Conservation (phyloP, 1,140 invertebrate species). For the Sminthurides bifidus region DNA sequence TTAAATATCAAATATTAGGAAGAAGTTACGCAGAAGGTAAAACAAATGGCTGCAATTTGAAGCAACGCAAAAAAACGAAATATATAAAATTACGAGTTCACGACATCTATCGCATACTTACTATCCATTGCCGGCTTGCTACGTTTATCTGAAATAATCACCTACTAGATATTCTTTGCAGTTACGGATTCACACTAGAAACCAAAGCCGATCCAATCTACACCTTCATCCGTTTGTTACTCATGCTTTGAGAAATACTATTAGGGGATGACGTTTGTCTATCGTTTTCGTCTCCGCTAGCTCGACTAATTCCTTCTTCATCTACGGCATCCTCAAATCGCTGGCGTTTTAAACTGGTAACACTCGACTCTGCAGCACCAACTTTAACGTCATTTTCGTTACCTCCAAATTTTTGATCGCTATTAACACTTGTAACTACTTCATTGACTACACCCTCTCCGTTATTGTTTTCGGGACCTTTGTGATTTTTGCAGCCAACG, state of each 20-base stretch:
- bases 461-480: neutral
- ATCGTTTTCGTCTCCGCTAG: neutral
- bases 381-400: neutral
- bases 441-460: neutral
- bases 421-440: constrained; percentile 5
- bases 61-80: too few relatives aligned
- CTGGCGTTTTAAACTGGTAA: neutral
- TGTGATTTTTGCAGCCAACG: constrained; percentile 26
- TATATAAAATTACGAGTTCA: too few relatives aligned
- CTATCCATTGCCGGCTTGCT: too few relatives aligned
- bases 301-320: constrained; percentile 6
- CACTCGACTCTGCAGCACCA: neutral
- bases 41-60: too few relatives aligned
- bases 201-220: too few relatives aligned
- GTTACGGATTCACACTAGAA: too few relatives aligned
- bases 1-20: too few relatives aligned
- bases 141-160: too few relatives aligned
- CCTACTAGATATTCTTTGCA: too few relatives aligned
- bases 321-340: constrained; percentile 8
- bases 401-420: neutral
- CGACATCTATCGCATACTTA: too few relatives aligned
- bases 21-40: too few relatives aligned
- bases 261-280: neutral
- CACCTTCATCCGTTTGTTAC: constrained; percentile 25
- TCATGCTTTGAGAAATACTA: neutral